A percentile compares a stretch with the other conserved stretches of the same genome.
These are phyloP conservation scores for Spisula solida DNA, from an alignment of 2,888 invertebrate species.

Conservation along the genomic window DNA sequence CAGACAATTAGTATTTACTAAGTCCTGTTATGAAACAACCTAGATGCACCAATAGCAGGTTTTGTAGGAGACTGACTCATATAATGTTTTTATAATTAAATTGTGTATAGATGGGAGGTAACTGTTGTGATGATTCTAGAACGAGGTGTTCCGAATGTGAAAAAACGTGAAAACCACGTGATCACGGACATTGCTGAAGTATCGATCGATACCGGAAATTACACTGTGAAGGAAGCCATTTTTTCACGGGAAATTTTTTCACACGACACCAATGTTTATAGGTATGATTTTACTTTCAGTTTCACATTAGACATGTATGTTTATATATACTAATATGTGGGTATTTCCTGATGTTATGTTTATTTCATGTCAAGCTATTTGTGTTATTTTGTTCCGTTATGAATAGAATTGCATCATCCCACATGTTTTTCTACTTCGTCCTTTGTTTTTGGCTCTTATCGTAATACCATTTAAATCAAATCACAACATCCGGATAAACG, in stretches of 20 bases:
- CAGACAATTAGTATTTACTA: no score
- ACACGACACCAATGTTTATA: slow-evolving; percentile 70
- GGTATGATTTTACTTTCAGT: slow-evolving; percentile 41
- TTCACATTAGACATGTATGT: neutral
- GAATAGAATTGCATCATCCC: neutral
- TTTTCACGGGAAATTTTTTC: slow-evolving; percentile 38
- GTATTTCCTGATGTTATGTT: neutral
- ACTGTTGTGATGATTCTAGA: no score
- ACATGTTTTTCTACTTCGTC: neutral
- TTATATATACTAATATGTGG: slow-evolving; percentile 27
- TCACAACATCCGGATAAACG: no score
- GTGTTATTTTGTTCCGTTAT: neutral
- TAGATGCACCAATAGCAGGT: no score
- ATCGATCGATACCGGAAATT: neutral
- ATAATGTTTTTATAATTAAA: no score
- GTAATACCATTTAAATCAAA: no score
- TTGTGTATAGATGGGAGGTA: no score
- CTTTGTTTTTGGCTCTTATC: neutral
- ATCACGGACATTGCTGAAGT: neutral
- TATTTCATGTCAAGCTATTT: neutral
- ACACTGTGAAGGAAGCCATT: slow-evolving; percentile 48
- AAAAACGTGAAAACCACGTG: slow-evolving; percentile 7
- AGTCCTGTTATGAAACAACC: no score
- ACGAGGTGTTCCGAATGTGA: no score
- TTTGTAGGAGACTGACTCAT: no score